Evolutionary conservation across 2,888 invertebrate genomes (phyloP).

Genomic region (Brenthis daphne): DNA sequence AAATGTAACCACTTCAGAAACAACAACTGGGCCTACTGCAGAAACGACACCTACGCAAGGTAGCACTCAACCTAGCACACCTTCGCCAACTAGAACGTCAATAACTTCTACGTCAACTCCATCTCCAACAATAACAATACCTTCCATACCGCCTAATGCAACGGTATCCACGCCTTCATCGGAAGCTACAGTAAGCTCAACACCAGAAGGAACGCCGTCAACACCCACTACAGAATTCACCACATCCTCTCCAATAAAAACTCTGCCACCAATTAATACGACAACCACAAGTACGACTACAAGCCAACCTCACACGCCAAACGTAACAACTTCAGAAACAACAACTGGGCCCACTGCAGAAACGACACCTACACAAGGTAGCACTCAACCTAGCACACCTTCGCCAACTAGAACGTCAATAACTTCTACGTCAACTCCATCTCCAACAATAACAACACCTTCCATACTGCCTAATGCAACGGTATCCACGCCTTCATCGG

Average conservation of each 20-base stretch:
- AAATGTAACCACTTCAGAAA: constrained; percentile 1
- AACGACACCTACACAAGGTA: background rate
- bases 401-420: background rate
- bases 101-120: no score
- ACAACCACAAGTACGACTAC: background rate
- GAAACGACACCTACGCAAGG: background rate
- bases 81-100: no score
- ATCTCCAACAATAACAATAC: no score
- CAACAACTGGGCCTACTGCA: background rate
- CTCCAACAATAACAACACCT: no score
- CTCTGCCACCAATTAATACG: background rate
- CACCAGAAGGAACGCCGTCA: background rate
- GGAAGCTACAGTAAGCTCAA: background rate
- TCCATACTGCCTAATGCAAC: no score
- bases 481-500: no score
- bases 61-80: background rate
- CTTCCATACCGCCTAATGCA: background rate
- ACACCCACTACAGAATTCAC: constrained; percentile 1
- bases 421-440: no score
- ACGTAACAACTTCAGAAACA: background rate
- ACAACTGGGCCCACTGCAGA: background rate
- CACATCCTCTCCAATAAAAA: background rate
- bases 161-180: background rate
- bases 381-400: background rate
- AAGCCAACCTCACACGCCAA: background rate